Percentiles rank a stretch among this genome's conserved stretches.
These are phyloP conservation scores for Periplaneta americana DNA, from an alignment of 1,140 invertebrate species.

Conservation along the genomic window DNA sequence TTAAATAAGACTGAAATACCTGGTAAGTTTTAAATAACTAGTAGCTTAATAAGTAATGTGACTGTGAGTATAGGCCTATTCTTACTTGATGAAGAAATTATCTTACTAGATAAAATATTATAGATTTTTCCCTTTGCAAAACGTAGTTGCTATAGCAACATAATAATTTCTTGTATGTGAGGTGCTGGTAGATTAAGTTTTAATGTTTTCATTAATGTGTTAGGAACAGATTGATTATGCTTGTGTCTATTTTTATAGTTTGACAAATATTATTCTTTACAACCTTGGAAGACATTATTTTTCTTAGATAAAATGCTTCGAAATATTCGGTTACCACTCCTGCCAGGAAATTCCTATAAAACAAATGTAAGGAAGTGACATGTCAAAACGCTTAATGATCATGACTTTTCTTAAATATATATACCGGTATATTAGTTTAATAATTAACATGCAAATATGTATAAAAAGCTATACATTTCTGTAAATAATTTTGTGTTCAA, in stretches of 20 bases:
- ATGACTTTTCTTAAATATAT: not conserved
- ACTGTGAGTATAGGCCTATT: too few relatives aligned
- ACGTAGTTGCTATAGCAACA: not conserved
- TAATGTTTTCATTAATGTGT: not conserved
- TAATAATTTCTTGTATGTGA: not conserved
- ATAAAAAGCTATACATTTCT: too few relatives aligned
- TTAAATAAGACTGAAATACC: too few relatives aligned
- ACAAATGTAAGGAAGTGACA: conserved; percentile 1
- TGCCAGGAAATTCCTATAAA: not conserved
- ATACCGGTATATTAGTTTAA: not conserved
- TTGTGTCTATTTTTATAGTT: not conserved
- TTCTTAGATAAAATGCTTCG: not conserved
- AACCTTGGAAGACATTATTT: not conserved
- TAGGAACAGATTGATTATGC: not conserved
- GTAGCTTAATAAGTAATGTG: too few relatives aligned
- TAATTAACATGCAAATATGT: not conserved
- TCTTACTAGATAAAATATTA: too few relatives aligned
- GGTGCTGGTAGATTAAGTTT: not conserved
- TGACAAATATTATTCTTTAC: not conserved
- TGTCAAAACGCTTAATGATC: not conserved
- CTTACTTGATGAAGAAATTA: too few relatives aligned
- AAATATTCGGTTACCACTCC: not conserved
- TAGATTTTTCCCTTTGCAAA: too few relatives aligned
- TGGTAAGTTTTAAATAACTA: too few relatives aligned
- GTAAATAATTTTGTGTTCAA: not conserved